A percentile compares a stretch with the other conserved stretches of the same genome.
phyloP scores from a whole-genome alignment of 2,113 vertebrate genomes.

The Xenopus laevis region DNA sequence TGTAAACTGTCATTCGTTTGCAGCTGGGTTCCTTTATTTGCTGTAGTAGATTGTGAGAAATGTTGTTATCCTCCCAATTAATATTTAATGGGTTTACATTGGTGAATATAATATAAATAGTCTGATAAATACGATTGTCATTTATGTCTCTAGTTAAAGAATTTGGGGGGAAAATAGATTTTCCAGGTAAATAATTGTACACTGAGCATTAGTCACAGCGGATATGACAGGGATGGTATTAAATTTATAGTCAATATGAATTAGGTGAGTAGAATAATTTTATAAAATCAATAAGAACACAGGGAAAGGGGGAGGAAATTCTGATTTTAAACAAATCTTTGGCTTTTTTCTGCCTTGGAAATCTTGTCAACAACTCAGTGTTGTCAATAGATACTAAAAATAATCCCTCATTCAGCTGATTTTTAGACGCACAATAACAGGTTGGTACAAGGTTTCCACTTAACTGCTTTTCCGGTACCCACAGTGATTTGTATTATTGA shows the following conservation, averaged over 20 bases:
- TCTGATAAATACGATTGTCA: neutral
- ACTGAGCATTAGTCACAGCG: neutral
- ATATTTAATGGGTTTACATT: constrained; percentile 9
- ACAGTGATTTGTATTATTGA: too few relatives aligned
- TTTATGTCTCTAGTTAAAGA: constrained; percentile 1
- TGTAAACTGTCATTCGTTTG: neutral
- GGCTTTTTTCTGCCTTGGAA: neutral
- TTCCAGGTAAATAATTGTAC: neutral
- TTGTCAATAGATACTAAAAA: constrained; percentile 16
- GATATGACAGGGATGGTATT: neutral
- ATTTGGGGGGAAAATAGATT: neutral
- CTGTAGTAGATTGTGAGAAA: neutral
- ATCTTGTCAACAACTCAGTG: neutral
- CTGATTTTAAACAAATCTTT: neutral
- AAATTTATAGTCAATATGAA: neutral
- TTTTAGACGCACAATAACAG: too few relatives aligned
- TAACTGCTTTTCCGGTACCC: too few relatives aligned
- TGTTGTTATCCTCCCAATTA: neutral
- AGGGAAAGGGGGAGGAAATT: neutral
- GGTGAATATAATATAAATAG: neutral
- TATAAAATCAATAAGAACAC: neutral
- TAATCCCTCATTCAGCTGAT: neutral
- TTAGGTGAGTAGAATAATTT: neutral
- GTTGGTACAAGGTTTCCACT: too few relatives aligned
- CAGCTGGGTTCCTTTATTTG: neutral